A percentile compares a stretch with the other conserved stretches of the same genome.
Evolutionary conservation across 2,113 vertebrate species (phyloP).

Genomic region (Clupea harengus): DNA sequence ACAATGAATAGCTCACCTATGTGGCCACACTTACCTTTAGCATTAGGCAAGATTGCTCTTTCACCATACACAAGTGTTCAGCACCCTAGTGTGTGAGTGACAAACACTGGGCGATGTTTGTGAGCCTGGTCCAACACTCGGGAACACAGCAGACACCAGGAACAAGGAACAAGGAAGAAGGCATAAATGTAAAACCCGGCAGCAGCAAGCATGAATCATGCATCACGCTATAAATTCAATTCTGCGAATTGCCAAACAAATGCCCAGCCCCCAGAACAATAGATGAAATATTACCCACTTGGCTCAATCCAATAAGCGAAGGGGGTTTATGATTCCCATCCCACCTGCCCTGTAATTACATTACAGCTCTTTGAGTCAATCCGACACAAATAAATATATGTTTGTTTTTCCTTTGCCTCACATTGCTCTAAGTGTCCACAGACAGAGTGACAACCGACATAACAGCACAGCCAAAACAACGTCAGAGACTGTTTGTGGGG

Average conservation of each 20-base stretch:
- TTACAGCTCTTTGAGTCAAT: slow-evolving; percentile 68
- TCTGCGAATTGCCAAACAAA: slow-evolving; percentile 72
- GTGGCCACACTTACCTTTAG: slow-evolving; percentile 53
- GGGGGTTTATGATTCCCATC: slow-evolving; percentile 66
- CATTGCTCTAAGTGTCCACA: not conserved
- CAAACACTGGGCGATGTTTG: slow-evolving; percentile 46
- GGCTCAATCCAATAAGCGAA: slow-evolving; percentile 72
- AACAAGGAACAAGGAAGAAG: slow-evolving; percentile 52
- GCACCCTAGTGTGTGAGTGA: slow-evolving; percentile 53
- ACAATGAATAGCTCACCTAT: slow-evolving; percentile 24
- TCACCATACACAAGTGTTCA: slow-evolving; percentile 45
- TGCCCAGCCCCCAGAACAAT: slow-evolving; percentile 71
- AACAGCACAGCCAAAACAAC: not conserved
- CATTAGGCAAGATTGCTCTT: slow-evolving; percentile 50
- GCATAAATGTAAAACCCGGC: slow-evolving; percentile 63
- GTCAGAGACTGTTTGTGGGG: not conserved
- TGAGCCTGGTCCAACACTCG: slow-evolving; percentile 19
- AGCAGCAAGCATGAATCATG: slow-evolving; percentile 63
- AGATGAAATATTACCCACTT: slow-evolving; percentile 78
- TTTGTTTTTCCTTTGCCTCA: slow-evolving; percentile 39
- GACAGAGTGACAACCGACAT: slow-evolving; percentile 2
- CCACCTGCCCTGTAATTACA: slow-evolving; percentile 76
- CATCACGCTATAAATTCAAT: slow-evolving; percentile 73
- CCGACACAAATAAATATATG: slow-evolving; percentile 61
- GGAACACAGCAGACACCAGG: slow-evolving; percentile 40